Percentiles rank a stretch among this genome's conserved stretches.
Conservation (phyloP, 2,888 invertebrate genomes). For the Nephrotoma appendiculata region DNA sequence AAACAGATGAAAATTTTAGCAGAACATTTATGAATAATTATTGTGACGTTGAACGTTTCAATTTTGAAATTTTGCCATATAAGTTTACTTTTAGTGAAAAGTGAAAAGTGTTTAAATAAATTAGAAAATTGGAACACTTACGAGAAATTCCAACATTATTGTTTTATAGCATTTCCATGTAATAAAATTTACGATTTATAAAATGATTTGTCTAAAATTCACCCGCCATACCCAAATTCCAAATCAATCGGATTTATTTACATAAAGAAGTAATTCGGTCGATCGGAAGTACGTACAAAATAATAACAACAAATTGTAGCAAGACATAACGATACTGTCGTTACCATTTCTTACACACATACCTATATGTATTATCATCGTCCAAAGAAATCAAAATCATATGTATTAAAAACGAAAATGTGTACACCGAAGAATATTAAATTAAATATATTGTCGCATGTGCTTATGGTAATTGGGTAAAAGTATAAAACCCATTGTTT, state of each 20-base stretch:
- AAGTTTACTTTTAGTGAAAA: neutral
- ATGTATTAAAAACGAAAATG: neutral
- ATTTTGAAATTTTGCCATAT: too few relatives aligned
- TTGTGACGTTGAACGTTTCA: too few relatives aligned
- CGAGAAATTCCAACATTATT: neutral
- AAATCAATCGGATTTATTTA: neutral
- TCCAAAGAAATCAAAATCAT: neutral
- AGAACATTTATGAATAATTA: too few relatives aligned
- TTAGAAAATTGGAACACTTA: neutral
- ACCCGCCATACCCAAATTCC: neutral
- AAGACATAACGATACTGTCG: neutral
- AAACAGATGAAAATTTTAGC: too few relatives aligned
- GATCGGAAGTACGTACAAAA: conserved; percentile 12
- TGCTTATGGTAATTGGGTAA: neutral
- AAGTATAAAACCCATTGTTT: neutral
- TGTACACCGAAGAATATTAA: neutral
- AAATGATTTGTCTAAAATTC: neutral
- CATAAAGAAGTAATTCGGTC: conserved; percentile 9
- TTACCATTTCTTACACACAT: neutral
- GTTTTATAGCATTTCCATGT: neutral
- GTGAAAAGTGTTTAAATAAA: neutral
- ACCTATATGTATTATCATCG: neutral
- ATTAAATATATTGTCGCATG: neutral
- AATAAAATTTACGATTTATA: neutral
- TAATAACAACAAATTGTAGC: neutral